Percentiles rank a stretch among this genome's conserved stretches.
These are phyloP conservation scores for Labeo rohita DNA, from an alignment of 2,113 vertebrate genomes.

Conservation along the genomic window DNA sequence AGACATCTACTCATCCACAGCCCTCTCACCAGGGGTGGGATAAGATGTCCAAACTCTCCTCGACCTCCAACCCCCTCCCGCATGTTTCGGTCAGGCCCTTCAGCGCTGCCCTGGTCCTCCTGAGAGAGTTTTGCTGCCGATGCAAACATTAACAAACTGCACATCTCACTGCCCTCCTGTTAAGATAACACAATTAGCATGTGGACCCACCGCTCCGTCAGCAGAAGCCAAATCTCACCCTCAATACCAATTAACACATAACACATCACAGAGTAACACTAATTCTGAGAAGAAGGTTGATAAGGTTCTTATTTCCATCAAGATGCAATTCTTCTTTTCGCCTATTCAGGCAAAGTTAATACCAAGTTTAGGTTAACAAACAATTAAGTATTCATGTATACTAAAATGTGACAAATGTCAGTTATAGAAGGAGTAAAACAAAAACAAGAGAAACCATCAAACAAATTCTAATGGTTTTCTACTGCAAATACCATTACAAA, in stretches of 20 bases:
- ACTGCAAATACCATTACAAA: too few relatives aligned
- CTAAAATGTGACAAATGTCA: not conserved
- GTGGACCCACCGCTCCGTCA: slow-evolving; percentile 70
- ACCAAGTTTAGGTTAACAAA: not conserved
- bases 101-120: slow-evolving; percentile 43
- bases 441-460: too few relatives aligned
- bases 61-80: slow-evolving; percentile 31
- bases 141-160: slow-evolving; percentile 49
- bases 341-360: not conserved
- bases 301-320: not conserved
- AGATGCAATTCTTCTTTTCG: not conserved
- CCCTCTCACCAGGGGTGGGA: slow-evolving; percentile 53
- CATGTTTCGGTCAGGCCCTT: slow-evolving; percentile 46
- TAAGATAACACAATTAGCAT: slow-evolving; percentile 72
- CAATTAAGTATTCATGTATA: not conserved
- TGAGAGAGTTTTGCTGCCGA: slow-evolving; percentile 50
- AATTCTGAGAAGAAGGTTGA: slow-evolving; percentile 11
- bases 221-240: slow-evolving; percentile 68
- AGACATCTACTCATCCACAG: slow-evolving; percentile 45
- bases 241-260: slow-evolving; percentile 74
- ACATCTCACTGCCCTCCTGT: slow-evolving; percentile 61
- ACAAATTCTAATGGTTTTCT: too few relatives aligned
- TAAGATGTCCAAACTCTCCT: slow-evolving; percentile 49
- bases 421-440: not conserved
- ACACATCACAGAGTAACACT: slow-evolving; percentile 47